Evolutionary conservation across 2,888 invertebrate genomes (phyloP), one percentile per base, ranked within the genome.

Genomic region (Conops quadrifasciatus): DNA sequence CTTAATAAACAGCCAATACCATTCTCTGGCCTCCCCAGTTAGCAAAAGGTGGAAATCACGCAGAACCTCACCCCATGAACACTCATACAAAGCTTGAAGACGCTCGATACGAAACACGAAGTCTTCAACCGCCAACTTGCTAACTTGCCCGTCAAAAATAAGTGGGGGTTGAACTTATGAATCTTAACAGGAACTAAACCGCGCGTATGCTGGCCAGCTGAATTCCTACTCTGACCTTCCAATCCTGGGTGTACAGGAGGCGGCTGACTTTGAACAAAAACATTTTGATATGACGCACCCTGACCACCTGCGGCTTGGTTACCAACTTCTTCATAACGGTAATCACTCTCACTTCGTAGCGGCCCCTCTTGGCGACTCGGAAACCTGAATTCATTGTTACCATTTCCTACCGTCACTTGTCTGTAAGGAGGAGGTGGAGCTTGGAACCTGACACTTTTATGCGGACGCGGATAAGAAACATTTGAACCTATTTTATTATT

Each of bases 31-130:
- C 19, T 21, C 58, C 1, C 66, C 66, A 4, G 7, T 19, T 2
- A 66, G 26, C 15, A 66, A 24, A 2, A 43, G 11, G 19, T 56
- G 67, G 21, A 67, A 58, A 58, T 67, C 58, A 2, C 58, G 16
- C 5, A 65, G 5, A 1, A 51, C 53, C n/a, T 36, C 30, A n/a
- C 13, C 2, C 30, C 53, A 65, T 43, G 43, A 1, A 19, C 62
- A 62, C 7, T 26, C 26, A 28, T 64, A 64, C 1, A 16, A 26
- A 0, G 64, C 0, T 16, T 67, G 58, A 0, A 67, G 26, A 26
- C 30, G n/a, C 16, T 67, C 58, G 1, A 67, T 7, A 1, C 67
- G 36, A n/a, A 58, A 67, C 13, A 67, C 45, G 26, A 67, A 67
- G 19, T 58, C 67, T 21, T 67, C 67, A 2, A 58, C 47, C 3